Evolutionary conservation across 1,140 invertebrate genomes (phyloP).

Genomic region (Zaprionus ornatus): DNA sequence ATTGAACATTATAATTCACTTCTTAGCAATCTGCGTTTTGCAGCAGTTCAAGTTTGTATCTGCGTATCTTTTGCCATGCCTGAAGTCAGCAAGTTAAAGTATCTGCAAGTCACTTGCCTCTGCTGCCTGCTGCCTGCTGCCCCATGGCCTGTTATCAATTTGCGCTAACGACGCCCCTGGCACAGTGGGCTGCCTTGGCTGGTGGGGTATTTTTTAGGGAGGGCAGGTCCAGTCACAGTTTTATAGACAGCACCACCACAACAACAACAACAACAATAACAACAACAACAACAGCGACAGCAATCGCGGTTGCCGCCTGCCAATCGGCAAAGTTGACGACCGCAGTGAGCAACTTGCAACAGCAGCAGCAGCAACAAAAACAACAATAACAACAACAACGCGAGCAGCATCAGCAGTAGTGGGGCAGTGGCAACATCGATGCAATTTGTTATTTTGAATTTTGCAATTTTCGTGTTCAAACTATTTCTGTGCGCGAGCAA

Average conservation of each 20-base stretch:
- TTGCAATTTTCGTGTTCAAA: slow-evolving; percentile 69
- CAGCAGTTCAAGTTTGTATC: background rate
- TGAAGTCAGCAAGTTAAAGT: slow-evolving; percentile 13
- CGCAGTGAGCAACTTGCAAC: slow-evolving; percentile 56
- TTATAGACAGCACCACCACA: slow-evolving; percentile 46
- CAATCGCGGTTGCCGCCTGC: slow-evolving; percentile 77
- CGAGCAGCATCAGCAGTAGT: background rate
- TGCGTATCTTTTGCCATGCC: no score
- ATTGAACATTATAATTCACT: slow-evolving; percentile 19
- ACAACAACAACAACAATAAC: slow-evolving; percentile 13
- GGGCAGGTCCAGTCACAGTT: slow-evolving; percentile 57
- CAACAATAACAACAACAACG: slow-evolving; percentile 31
- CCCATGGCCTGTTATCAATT: slow-evolving; percentile 55
- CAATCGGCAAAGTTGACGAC: slow-evolving; percentile 73
- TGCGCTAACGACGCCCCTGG: slow-evolving; percentile 71
- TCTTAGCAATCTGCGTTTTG: background rate
- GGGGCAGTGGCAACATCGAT: slow-evolving; percentile 46
- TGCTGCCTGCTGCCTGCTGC: slow-evolving; percentile 6
- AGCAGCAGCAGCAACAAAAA: slow-evolving; percentile 15
- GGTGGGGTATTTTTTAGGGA: slow-evolving; percentile 1
- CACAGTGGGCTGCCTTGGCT: slow-evolving; percentile 30
- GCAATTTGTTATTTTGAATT: slow-evolving; percentile 81
- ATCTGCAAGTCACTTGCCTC: slow-evolving; percentile 34
- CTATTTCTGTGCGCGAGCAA: slow-evolving; percentile 55
- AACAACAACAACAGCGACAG: slow-evolving; percentile 31